phyloP scores from a whole-genome alignment of 2,797 vertebrate genomes.

The Gila robusta region DNA sequence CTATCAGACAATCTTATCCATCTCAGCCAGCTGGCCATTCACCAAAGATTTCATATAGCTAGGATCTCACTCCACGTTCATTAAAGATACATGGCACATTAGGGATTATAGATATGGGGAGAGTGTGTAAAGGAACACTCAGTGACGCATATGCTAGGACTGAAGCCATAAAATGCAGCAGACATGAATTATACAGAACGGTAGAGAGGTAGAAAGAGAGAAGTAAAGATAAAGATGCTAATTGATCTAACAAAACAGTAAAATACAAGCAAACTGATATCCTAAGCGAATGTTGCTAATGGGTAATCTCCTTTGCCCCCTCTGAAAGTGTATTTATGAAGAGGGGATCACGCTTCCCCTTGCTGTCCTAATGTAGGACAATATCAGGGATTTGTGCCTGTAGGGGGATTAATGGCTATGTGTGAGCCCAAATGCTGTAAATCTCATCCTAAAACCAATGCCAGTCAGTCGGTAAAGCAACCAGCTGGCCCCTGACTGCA shows the following conservation, averaged over 20 bases:
- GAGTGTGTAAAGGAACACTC: background rate
- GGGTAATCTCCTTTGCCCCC: slow-evolving; percentile 15
- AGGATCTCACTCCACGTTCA: background rate
- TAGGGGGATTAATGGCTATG: slow-evolving; percentile 43
- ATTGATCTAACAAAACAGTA: slow-evolving; percentile 15
- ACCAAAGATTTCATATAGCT: slow-evolving; percentile 22
- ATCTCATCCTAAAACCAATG: slow-evolving; percentile 53
- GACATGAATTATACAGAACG: background rate
- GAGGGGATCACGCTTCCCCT: slow-evolving; percentile 72
- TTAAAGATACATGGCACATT: slow-evolving; percentile 15
- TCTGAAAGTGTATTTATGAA: slow-evolving; percentile 67
- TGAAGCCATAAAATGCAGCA: background rate
- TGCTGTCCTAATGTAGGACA: slow-evolving; percentile 81
- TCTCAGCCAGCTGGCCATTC: slow-evolving; percentile 19
- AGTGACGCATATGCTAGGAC: background rate
- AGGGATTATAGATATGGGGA: background rate
- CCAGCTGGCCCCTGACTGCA: slow-evolving; percentile 39
- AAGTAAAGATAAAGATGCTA: slow-evolving; percentile 12
- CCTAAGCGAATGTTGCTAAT: slow-evolving; percentile 27
- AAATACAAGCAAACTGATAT: slow-evolving; percentile 9
- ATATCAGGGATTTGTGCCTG: slow-evolving; percentile 77
- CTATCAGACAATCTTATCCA: slow-evolving; percentile 37
- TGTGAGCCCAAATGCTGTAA: slow-evolving; percentile 53
- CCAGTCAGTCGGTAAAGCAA: slow-evolving; percentile 42
- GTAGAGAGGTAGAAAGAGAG: background rate